phyloP scores from a whole-genome alignment of 2,888 invertebrate species.

The Apamea epomidion region DNA sequence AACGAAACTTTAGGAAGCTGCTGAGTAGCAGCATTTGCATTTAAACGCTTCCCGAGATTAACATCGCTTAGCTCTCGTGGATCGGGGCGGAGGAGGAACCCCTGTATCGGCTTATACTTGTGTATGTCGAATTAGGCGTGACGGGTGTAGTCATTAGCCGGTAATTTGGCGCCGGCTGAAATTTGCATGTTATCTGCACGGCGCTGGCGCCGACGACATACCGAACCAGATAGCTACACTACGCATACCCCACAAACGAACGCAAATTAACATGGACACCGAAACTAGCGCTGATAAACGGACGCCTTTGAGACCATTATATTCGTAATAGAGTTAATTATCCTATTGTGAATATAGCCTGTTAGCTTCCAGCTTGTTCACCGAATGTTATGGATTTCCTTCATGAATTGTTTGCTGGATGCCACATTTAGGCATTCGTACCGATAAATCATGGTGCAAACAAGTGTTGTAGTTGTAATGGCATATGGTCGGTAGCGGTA shows the following conservation, averaged over 20 bases:
- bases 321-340: slow-evolving; percentile 35
- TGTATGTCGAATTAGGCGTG: slow-evolving; percentile 31
- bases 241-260: slow-evolving; percentile 54
- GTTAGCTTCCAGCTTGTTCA: slow-evolving; percentile 7
- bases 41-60: slow-evolving; percentile 61
- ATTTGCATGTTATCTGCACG: slow-evolving; percentile 67
- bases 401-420: slow-evolving; percentile 15
- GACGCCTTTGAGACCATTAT: slow-evolving; percentile 34
- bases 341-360: slow-evolving; percentile 21
- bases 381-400: slow-evolving; percentile 29
- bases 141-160: slow-evolving; percentile 54
- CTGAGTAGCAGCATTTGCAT: slow-evolving; percentile 56
- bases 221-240: slow-evolving; percentile 47
- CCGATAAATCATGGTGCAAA: slow-evolving; percentile 32
- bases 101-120: slow-evolving; percentile 1
- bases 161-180: slow-evolving; percentile 62
- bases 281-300: slow-evolving; percentile 38
- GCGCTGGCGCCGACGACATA: slow-evolving; percentile 55
- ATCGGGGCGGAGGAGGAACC: slow-evolving; percentile 14
- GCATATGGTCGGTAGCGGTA: slow-evolving; percentile 23
- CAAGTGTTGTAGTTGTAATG: slow-evolving; percentile 21
- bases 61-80: slow-evolving; percentile 28
- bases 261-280: slow-evolving; percentile 53
- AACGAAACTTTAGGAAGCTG: slow-evolving; percentile 49
- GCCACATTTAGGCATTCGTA: slow-evolving; percentile 26